phyloP scores from a whole-genome alignment of 2,113 vertebrate species.

The Butorides virescens region DNA sequence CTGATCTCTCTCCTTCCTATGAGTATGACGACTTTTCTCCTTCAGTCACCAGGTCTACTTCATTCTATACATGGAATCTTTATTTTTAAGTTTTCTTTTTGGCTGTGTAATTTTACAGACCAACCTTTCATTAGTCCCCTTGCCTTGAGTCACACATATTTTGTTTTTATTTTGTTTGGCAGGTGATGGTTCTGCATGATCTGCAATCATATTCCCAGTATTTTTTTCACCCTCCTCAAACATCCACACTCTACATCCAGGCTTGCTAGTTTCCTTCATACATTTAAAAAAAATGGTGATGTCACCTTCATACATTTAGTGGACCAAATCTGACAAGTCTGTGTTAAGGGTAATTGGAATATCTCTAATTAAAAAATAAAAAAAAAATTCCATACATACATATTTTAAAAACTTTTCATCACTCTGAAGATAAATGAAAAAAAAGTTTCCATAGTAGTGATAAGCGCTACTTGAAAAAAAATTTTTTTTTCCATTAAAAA shows the following conservation, averaged over 20 bases:
- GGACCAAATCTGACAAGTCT: neutral
- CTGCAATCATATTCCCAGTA: slow-evolving; percentile 66
- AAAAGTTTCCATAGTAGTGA: neutral
- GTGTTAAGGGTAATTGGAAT: neutral
- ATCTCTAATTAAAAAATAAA: neutral
- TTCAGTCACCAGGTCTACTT: slow-evolving; percentile 83
- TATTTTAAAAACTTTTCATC: neutral
- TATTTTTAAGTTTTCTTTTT: slow-evolving; percentile 63
- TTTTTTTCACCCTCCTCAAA: slow-evolving; percentile 67
- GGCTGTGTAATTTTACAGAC: slow-evolving; percentile 27
- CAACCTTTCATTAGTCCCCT: slow-evolving; percentile 61
- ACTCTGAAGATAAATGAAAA: neutral
- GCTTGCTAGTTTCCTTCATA: slow-evolving; percentile 58
- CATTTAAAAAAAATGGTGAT: slow-evolving; percentile 57
- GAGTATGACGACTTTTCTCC: slow-evolving; percentile 90
- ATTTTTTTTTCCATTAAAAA: neutral
- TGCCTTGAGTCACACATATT: slow-evolving; percentile 53
- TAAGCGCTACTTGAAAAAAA: neutral
- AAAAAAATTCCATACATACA: neutral
- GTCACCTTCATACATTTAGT: neutral
- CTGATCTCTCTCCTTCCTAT: slow-evolving; percentile 94
- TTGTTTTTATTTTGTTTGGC: slow-evolving; percentile 71
- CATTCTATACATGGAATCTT: slow-evolving; percentile 70
- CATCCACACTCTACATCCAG: slow-evolving; percentile 43
- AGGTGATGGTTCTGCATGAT: slow-evolving; percentile 76